Base-by-base conservation (phyloP, 2,113 vertebrate genomes). In the Marcusenius ussheri region DNA sequence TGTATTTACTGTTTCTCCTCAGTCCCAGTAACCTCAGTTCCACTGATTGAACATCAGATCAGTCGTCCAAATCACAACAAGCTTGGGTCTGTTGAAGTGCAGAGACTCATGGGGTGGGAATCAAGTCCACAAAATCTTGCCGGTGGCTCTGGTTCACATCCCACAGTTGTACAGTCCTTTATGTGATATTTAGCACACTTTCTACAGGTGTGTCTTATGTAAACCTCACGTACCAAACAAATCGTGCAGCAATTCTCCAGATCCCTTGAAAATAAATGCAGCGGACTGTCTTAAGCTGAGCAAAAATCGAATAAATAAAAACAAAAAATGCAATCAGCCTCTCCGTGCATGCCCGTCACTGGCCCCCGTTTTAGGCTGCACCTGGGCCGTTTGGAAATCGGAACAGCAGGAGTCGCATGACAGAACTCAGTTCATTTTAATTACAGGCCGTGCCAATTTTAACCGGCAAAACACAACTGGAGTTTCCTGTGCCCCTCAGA, bases 261-360 rank as follows among this genome's bases (percentile, higher is more conserved):
- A 84, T 91, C 56, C 86, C 74, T 89, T 88, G 88, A 46, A 92
- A 90, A 91, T 50, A 58, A 70, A 84, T 21, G 24, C 88, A 90
- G 31, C 80, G 51, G 93, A 93, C 91, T 92, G 92, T 93, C 91
- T 92, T 91, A 88, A 89, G 47, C 89, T 91, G 53, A n/a, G 50
- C 50, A 47, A 83, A 84, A 84, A 91, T 90, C 5, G 0, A 39
- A 47, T 47, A n/a, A 46, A 83, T 45, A 45, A 42, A 83, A 31
- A 21, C 19, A 93, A 93, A 56, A 93, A 93, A 91, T 88, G 92
- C 92, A 93, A 93, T 93, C 91, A 93, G 91, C 86, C 93, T 91
- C 90, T 93, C 2, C 3, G 91, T 93, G 91, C 90, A 91, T 70
- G 3, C n/a, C 49, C 47, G 51, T 45, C 19, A 35, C 31, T 80